Evolutionary conservation across 64 coral and sea anemone species (phyloP), one percentile per base, ranked within the genome.

Genomic region (Stichodactyla helianthus): DNA sequence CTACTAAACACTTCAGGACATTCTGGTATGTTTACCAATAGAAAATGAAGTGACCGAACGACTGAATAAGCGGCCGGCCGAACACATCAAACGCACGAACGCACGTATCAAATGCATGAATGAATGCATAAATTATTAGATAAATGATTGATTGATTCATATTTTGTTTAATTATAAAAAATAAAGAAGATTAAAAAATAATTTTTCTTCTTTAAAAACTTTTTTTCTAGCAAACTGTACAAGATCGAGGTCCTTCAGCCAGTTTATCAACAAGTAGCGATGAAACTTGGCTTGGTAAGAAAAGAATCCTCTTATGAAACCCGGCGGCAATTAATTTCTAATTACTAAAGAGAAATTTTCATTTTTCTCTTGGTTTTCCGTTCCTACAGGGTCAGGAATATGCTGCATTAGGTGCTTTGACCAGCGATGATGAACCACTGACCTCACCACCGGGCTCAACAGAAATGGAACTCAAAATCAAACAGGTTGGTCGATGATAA

Each of bases 401-500:
- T 58, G 87, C 95, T 6, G 95, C 89, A 4, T 84, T 98, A 17
- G 92, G 94, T 20, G 90, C 92, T 5, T 70, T 92, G 6, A 92
- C 93, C 7, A 94, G 87, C 79, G 95, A 98, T 44, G 95, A 98
- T 52, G 95, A 98, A 54, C 95, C 92, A 3, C 87, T 98, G 86
- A 88, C 95, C 52, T 91, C 92, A 25, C 95, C 95, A 26, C 92
- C 95, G 35, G 89, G 92, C 18, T 59, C 95, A 6, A 98, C 95
- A 51, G 95, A 98, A 82, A 98, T 98, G 95, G 95, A 98, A 77
- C 84, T 98, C 20, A 98, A 98, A 87, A 88, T 98, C 20, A 98
- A 98, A 81, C 95, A 98, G 89, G 95, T 98, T 70, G 68, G 68
- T 31, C 22, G 59, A 62, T 15, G 59, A 44, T 44, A 44, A 44